Evolutionary conservation across 2,797 vertebrate genomes (phyloP).

Genomic region (Danionella dracula): DNA sequence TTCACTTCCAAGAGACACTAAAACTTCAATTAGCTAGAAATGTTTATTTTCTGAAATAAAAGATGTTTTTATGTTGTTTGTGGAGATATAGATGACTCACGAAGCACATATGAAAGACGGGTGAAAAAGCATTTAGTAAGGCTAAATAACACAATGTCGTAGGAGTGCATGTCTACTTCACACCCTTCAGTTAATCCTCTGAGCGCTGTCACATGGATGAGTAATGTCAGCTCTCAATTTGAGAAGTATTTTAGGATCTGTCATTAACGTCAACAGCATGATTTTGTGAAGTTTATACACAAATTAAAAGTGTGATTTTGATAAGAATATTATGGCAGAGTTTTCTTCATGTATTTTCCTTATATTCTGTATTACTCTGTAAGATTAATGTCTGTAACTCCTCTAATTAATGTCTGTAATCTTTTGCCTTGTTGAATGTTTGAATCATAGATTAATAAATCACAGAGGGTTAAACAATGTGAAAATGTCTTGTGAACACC

Average conservation of each 20-base stretch:
- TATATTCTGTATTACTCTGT: no score
- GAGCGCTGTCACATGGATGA: constrained; percentile 4
- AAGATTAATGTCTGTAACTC: no score
- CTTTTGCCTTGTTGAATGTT: no score
- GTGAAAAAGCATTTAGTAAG: neutral
- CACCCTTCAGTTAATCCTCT: constrained; percentile 5
- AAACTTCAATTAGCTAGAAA: neutral
- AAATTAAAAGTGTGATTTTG: neutral
- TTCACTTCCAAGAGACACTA: no score
- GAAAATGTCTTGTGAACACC: no score
- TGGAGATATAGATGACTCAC: constrained; percentile 3
- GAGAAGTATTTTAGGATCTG: neutral
- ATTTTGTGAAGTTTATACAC: constrained; percentile 6
- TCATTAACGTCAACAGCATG: constrained; percentile 17
- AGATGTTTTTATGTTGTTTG: constrained; percentile 19
- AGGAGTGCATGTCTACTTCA: constrained; percentile 20
- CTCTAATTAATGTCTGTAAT: no score
- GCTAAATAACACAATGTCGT: constrained; percentile 7
- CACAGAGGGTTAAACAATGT: no score
- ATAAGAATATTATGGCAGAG: no score
- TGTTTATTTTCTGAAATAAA: constrained; percentile 2
- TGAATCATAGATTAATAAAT: no score
- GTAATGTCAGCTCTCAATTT: constrained; percentile 16
- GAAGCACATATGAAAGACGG: neutral
- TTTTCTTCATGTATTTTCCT: no score